These are phyloP conservation scores for Leucoraja ocellata DNA, from an alignment of 2,797 vertebrate genomes.

Conservation along the genomic window DNA sequence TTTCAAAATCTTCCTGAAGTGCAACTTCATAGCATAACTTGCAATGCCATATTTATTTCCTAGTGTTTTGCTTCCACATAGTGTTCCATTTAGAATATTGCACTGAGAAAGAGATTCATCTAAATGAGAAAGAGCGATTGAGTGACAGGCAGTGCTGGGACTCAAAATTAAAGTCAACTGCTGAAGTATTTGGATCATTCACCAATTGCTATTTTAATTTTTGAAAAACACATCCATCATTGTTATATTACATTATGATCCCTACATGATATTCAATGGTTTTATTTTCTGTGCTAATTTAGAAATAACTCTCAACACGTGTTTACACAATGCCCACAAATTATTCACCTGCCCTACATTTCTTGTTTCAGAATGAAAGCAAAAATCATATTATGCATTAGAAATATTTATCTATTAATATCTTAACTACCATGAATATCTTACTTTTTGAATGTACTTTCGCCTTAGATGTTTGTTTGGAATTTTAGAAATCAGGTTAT, in stretches of 20 bases:
- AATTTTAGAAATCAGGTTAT: not conserved
- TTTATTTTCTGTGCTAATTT: slow-evolving; percentile 1
- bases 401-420: too few species aligned
- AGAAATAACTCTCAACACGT: not conserved
- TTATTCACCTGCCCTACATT: not conserved
- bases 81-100: not conserved
- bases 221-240: slow-evolving; percentile 17
- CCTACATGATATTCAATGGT: not conserved
- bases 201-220: not conserved
- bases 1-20: not conserved
- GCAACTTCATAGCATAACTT: not conserved
- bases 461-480: not conserved
- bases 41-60: not conserved
- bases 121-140: not conserved
- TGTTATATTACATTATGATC: not conserved
- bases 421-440: too few species aligned
- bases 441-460: not conserved
- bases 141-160: not conserved
- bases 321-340: not conserved
- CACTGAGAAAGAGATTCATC: not conserved
- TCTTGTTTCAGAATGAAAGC: not conserved
- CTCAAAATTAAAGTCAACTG: slow-evolving; percentile 5
- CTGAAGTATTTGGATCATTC: not conserved
- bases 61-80: not conserved
- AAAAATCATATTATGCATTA: not conserved